These are phyloP conservation scores for Triplophysa yarkandensis DNA, from an alignment of 2,797 vertebrate genomes.

Conservation along the genomic window DNA sequence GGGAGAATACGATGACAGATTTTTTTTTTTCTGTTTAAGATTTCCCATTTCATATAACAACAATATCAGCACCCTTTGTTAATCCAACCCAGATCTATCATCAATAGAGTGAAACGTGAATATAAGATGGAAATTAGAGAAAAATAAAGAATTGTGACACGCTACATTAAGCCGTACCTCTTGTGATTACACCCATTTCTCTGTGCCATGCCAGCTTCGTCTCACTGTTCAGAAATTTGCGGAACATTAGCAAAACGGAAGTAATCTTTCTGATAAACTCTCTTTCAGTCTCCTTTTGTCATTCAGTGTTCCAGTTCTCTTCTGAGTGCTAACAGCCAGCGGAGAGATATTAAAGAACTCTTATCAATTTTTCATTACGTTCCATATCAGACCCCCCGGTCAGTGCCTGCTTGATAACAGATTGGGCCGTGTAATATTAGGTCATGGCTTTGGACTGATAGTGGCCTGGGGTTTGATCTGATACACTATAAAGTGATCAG, in stretches of 20 bases:
- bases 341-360: conserved; percentile 51
- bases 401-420: conserved; percentile 46
- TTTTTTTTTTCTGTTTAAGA: neutral
- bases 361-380: conserved; percentile 67
- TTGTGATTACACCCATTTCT: conserved; percentile 49
- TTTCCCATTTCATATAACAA: neutral
- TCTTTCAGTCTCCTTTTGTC: conserved; percentile 7
- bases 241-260: conserved; percentile 32
- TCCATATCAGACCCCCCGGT: conserved; percentile 55
- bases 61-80: conserved; percentile 3
- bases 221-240: conserved; percentile 34
- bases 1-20: neutral
- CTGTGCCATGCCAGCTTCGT: conserved; percentile 41
- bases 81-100: conserved; percentile 56
- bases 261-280: conserved; percentile 39
- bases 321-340: conserved; percentile 50
- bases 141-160: conserved; percentile 14
- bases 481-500: conserved; percentile 39
- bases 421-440: conserved; percentile 35
- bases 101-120: conserved; percentile 49
- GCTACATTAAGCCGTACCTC: conserved; percentile 19
- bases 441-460: conserved; percentile 24
- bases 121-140: conserved; percentile 41
- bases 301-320: conserved; percentile 22
- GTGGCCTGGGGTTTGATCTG: conserved; percentile 32